These are phyloP conservation scores for Cataglyphis albicans DNA, from an alignment of 2,888 invertebrate species.

Conservation along the genomic window DNA sequence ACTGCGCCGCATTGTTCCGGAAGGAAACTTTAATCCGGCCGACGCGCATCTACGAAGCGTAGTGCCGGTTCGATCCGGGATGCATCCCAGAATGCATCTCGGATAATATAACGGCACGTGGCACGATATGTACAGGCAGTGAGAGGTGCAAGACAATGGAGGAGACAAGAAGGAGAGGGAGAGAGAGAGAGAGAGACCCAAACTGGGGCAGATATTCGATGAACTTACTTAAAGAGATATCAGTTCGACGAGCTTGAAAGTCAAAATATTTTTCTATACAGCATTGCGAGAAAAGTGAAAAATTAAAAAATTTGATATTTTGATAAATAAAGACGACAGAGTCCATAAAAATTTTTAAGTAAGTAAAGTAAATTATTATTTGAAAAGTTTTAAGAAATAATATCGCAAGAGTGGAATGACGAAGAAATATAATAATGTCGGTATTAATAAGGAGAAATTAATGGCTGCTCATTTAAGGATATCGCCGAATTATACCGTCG, in stretches of 20 bases:
- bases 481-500: slow-evolving; percentile 7
- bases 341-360: neutral
- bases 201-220: slow-evolving; percentile 41
- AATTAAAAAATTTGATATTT: slow-evolving; percentile 11
- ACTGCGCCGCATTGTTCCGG: slow-evolving; percentile 43
- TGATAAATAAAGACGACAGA: neutral
- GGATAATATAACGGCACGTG: slow-evolving; percentile 42
- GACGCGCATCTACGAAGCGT: neutral
- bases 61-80: slow-evolving; percentile 8
- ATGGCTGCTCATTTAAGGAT: slow-evolving; percentile 28
- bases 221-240: slow-evolving; percentile 20
- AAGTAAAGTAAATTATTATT: neutral
- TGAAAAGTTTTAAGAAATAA: neutral
- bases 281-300: neutral
- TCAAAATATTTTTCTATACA: neutral
- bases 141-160: slow-evolving; percentile 1
- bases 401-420: neutral
- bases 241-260: neutral
- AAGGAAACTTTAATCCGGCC: slow-evolving; percentile 46
- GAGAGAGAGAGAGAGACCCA: neutral
- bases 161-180: neutral
- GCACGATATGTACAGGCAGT: neutral
- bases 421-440: slow-evolving; percentile 7
- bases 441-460: slow-evolving; percentile 16
- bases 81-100: slow-evolving; percentile 33